phyloP scores from a whole-genome alignment of 2,888 invertebrate genomes.

The Silvanus unidentatus region DNA sequence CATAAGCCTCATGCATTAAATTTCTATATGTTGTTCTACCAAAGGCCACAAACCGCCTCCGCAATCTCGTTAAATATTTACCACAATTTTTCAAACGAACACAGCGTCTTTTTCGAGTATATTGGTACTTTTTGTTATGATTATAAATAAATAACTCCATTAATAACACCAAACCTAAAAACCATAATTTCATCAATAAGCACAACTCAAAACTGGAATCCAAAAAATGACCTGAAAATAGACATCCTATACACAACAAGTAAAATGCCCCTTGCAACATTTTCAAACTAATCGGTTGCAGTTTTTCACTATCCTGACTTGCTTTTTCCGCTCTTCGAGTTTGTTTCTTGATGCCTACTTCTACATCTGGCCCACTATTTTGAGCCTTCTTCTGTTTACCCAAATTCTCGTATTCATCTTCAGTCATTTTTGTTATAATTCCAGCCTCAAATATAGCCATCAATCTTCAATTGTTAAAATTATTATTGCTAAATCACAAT shows the following conservation, averaged over 20 bases:
- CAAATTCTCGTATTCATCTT: conserved; percentile 66
- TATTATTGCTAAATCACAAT: neutral
- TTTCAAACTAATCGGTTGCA: conserved; percentile 62
- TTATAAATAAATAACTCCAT: conserved; percentile 27
- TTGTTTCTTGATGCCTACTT: conserved; percentile 26
- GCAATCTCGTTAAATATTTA: conserved; percentile 10
- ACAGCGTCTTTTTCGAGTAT: conserved; percentile 12
- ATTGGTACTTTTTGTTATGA: conserved; percentile 17
- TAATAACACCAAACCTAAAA: conserved; percentile 27
- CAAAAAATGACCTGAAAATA: conserved; percentile 50
- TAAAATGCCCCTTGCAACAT: conserved; percentile 72
- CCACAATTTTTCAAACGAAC: conserved; percentile 11
- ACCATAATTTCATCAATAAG: neutral
- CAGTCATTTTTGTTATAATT: conserved; percentile 69
- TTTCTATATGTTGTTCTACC: conserved; percentile 23
- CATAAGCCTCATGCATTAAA: conserved; percentile 33
- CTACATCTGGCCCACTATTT: conserved; percentile 42
- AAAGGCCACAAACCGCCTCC: conserved; percentile 7
- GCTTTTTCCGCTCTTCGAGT: conserved; percentile 30
- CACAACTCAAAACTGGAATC: neutral
- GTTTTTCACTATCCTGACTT: conserved; percentile 39
- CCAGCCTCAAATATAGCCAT: conserved; percentile 72
- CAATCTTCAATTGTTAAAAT: conserved; percentile 46
- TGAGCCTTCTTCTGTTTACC: conserved; percentile 52
- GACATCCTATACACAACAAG: conserved; percentile 59